A percentile compares a stretch with the other conserved stretches of the same genome.
These are phyloP conservation scores for Amblyraja radiata DNA, from an alignment of 2,797 vertebrate species.

Conservation along the genomic window DNA sequence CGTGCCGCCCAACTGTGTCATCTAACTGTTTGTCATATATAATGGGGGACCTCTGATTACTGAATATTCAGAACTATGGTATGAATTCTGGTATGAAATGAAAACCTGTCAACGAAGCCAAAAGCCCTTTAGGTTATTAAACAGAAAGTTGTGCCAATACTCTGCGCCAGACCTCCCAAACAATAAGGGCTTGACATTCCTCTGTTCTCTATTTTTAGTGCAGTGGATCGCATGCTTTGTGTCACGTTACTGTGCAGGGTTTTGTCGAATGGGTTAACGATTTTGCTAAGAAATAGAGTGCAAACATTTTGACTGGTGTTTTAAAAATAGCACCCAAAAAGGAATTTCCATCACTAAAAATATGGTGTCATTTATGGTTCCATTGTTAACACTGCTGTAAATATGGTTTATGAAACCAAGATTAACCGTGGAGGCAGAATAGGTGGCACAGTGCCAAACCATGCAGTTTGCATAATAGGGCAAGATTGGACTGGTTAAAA, in stretches of 20 bases:
- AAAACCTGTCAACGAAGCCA: not conserved
- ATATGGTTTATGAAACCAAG: not conserved
- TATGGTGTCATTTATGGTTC: not conserved
- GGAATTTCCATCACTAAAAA: conserved; percentile 25
- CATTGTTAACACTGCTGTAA: not conserved
- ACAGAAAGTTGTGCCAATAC: not conserved
- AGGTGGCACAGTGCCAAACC: not conserved
- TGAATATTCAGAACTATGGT: not conserved
- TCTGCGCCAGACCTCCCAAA: not conserved
- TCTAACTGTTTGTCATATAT: not conserved
- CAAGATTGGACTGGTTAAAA: not conserved
- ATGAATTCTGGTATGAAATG: not conserved
- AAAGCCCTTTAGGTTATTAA: not conserved
- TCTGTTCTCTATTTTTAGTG: conserved; percentile 21
- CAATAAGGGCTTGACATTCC: not conserved
- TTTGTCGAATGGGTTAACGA: not conserved
- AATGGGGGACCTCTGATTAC: too few relatives aligned
- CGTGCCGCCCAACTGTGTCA: not conserved
- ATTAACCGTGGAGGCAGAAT: not conserved
- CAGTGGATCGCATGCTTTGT: not conserved
- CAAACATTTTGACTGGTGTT: not conserved
- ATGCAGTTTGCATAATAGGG: not conserved
- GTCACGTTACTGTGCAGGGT: not conserved
- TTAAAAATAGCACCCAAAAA: conserved; percentile 1
- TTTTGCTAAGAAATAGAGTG: not conserved